A percentile compares a stretch with the other conserved stretches of the same genome.
phyloP scores from a whole-genome alignment of 1,140 invertebrate genomes.

The Anastrepha ludens region DNA sequence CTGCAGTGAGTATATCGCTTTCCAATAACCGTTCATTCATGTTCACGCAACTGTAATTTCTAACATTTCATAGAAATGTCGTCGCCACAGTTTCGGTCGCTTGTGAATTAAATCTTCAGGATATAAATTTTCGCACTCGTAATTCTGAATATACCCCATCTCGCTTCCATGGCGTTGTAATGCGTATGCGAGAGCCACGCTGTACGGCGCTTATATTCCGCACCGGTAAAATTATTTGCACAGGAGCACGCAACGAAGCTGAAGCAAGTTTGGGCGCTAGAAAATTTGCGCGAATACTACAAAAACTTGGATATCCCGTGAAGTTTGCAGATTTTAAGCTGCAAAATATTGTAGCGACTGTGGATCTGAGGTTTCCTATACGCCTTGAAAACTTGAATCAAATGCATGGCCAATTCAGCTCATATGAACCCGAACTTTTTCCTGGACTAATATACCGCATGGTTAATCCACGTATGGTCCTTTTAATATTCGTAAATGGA shows the following conservation, averaged over 20 bases:
- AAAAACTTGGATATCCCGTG: conserved; percentile 97
- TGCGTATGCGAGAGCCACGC: conserved; percentile 96
- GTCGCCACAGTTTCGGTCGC: conserved; percentile 95
- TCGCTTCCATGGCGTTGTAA: conserved; percentile 98
- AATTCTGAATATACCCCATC: conserved; percentile 99
- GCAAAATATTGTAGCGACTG: conserved; percentile 99
- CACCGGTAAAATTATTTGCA: conserved; percentile 99
- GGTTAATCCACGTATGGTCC: conserved; percentile 95
- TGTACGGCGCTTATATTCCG: conserved; percentile 98
- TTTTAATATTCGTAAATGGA: conserved; percentile 98
- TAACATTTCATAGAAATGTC: conserved; percentile 83
- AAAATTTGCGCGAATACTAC: conserved; percentile 98
- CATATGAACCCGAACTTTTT: conserved; percentile 94
- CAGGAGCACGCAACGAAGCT: conserved; percentile 97
- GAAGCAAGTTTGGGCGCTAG: conserved; percentile 93
- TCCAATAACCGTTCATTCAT: not conserved
- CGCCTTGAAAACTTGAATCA: conserved; percentile 95
- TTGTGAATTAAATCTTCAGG: conserved; percentile 89
- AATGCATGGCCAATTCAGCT: conserved; percentile 96
- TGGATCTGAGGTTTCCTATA: conserved; percentile 98
- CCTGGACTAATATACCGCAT: conserved; percentile 98
- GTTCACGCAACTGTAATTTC: not conserved
- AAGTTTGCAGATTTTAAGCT: conserved; percentile 98
- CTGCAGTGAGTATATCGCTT: conserved; percentile 71
- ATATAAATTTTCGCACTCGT: conserved; percentile 96